These are phyloP conservation scores for Brassicogethes aeneus DNA, from an alignment of 2,888 invertebrate species.

Conservation along the genomic window DNA sequence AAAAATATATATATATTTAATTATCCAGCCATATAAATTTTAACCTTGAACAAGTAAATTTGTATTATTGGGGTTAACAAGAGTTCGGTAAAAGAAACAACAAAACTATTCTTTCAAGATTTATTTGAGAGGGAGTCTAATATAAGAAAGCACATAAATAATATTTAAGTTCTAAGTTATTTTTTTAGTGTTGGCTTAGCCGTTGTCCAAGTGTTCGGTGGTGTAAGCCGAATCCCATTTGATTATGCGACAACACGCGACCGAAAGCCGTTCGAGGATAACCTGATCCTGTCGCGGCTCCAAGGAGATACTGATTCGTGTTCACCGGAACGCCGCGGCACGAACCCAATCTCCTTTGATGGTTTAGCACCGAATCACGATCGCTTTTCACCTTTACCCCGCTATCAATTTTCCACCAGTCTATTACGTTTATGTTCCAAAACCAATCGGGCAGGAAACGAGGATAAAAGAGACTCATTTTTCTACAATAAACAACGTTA, in stretches of 20 bases:
- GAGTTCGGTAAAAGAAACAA: too few species aligned
- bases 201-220: slow-evolving; percentile 30
- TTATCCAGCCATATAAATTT: too few species aligned
- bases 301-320: background rate
- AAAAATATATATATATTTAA: too few species aligned
- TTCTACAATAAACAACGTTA: slow-evolving; percentile 29
- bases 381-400: slow-evolving; percentile 35
- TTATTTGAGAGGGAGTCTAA: too few species aligned
- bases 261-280: slow-evolving; percentile 3
- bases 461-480: slow-evolving; percentile 33
- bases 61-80: too few species aligned
- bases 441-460: slow-evolving; percentile 31
- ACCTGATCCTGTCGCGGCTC: slow-evolving; percentile 1
- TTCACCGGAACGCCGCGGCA: slow-evolving; percentile 19
- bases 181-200: slow-evolving; percentile 16
- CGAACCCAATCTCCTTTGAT: slow-evolving; percentile 32
- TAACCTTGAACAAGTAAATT: too few species aligned
- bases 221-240: slow-evolving; percentile 27
- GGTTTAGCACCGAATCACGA: slow-evolving; percentile 32
- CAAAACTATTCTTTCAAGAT: too few species aligned
- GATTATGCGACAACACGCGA: slow-evolving; percentile 36
- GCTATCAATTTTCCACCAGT: slow-evolving; percentile 34
- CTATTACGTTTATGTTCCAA: slow-evolving; percentile 33
- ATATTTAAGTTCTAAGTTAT: background rate
- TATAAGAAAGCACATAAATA: too few species aligned